Evolutionary conservation across 2,888 invertebrate genomes (phyloP), one percentile per base, ranked within the genome.

Genomic region (Theodoxus fluviatilis): DNA sequence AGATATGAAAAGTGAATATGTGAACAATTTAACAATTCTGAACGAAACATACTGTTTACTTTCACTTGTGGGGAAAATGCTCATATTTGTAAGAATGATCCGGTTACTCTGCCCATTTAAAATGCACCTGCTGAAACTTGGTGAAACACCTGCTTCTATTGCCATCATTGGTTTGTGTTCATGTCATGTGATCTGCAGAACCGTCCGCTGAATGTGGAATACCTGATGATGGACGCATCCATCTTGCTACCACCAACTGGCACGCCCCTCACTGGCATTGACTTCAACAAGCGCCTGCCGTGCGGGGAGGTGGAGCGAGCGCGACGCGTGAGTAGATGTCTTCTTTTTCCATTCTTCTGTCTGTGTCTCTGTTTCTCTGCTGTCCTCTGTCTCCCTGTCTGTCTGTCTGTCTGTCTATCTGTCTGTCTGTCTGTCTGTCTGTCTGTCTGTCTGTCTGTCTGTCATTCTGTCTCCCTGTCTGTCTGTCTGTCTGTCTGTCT

Each of bases 151-250:
- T n/a, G n/a, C n/a, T n/a, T n/a, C n/a, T n/a, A n/a, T n/a, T n/a
- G n/a, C n/a, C n/a, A n/a, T n/a, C n/a, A n/a, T n/a, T n/a, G n/a
- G n/a, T n/a, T n/a, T n/a, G n/a, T n/a, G n/a, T n/a, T n/a, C n/a
- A n/a, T n/a, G n/a, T n/a, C n/a, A n/a, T n/a, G n/a, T 40, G 28
- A 43, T 33, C 75, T 75, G 1, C 75, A 86, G 85, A 82, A 75
- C 49, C 81, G 82, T 4, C 86, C 85, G 0, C 72, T 86, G 68
- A 86, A 87, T 76, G 95, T 98, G 1, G 97, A 98, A 86, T 95
- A 94, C 91, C 87, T 99, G 75, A 95, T 96, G 88, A 96, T 96
- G 94, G 98, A 99, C 87, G 94, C 96, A 64, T 94, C 94, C 69
- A 93, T 99, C 81, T 89, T 99, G 69, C 88, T 99, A 78, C 96